These are phyloP conservation scores for Limnephilus auricula DNA, from an alignment of 2,888 invertebrate species.

Conservation along the genomic window DNA sequence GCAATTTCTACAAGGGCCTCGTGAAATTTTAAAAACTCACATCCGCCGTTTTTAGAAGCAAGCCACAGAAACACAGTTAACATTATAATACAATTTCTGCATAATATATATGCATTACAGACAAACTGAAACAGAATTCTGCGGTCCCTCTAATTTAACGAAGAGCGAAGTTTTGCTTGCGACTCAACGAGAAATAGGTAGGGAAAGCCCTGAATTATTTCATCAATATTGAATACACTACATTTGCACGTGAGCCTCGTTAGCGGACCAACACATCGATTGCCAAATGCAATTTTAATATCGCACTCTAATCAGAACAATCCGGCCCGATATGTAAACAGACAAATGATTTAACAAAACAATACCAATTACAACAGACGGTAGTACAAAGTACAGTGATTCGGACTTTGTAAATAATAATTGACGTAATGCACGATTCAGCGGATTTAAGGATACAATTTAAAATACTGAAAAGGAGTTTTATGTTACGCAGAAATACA, in stretches of 20 bases:
- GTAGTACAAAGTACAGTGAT: background rate
- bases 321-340: background rate
- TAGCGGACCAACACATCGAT: slow-evolving; percentile 34
- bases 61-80: too few relatives aligned
- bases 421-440: background rate
- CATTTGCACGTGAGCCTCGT: slow-evolving; percentile 24
- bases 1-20: too few relatives aligned
- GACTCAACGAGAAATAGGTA: background rate
- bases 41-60: too few relatives aligned
- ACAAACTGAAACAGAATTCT: too few relatives aligned
- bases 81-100: too few relatives aligned
- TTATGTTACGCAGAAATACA: too few relatives aligned
- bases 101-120: too few relatives aligned
- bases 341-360: background rate
- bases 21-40: too few relatives aligned
- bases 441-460: background rate
- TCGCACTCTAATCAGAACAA: slow-evolving; percentile 22
- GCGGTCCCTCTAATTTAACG: too few relatives aligned
- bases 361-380: background rate
- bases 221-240: slow-evolving; percentile 35
- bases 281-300: slow-evolving; percentile 48
- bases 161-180: background rate
- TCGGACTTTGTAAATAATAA: background rate
- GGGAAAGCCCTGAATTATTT: slow-evolving; percentile 17
- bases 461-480: background rate